These are phyloP conservation scores for Ailurus styani DNA, from an alignment of 2,113 vertebrate species.

Conservation along the genomic window DNA sequence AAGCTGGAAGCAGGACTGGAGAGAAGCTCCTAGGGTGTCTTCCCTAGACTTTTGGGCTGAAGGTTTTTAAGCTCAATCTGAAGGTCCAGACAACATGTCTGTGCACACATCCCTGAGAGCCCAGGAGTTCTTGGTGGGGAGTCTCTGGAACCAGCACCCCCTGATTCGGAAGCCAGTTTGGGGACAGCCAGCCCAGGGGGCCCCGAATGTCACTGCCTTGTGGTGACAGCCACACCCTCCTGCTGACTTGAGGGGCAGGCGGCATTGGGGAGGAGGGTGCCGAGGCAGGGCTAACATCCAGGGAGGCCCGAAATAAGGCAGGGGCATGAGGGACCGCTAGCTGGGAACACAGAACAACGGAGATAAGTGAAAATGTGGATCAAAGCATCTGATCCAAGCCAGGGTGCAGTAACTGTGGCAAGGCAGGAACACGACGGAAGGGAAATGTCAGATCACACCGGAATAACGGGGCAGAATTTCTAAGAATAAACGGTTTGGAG, in stretches of 20 bases:
- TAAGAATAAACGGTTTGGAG: conserved; percentile 8
- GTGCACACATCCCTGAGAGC: not conserved
- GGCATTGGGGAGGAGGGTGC: not conserved
- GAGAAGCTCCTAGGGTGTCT: not conserved
- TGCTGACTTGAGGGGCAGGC: not conserved
- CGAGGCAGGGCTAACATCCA: not conserved
- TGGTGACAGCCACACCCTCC: not conserved
- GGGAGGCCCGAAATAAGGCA: not conserved
- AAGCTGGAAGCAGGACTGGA: too few species aligned
- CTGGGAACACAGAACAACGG: not conserved
- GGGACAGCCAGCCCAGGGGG: not conserved
- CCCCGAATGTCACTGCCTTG: not conserved
- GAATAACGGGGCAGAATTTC: not conserved
- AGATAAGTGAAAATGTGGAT: accelerated
- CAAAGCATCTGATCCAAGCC: not conserved
- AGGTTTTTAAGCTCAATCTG: not conserved
- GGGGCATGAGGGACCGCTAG: too few species aligned
- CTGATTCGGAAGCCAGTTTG: not conserved
- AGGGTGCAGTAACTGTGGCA: accelerated
- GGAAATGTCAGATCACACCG: not conserved
- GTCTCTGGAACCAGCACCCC: not conserved
- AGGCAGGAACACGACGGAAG: not conserved
- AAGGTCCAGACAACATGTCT: not conserved
- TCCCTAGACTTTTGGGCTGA: not conserved
- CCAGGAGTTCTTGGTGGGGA: not conserved